Percentiles rank a stretch among this genome's conserved stretches.
Evolutionary conservation across 1,140 invertebrate species (phyloP).

Genomic region (Phortica variegata): DNA sequence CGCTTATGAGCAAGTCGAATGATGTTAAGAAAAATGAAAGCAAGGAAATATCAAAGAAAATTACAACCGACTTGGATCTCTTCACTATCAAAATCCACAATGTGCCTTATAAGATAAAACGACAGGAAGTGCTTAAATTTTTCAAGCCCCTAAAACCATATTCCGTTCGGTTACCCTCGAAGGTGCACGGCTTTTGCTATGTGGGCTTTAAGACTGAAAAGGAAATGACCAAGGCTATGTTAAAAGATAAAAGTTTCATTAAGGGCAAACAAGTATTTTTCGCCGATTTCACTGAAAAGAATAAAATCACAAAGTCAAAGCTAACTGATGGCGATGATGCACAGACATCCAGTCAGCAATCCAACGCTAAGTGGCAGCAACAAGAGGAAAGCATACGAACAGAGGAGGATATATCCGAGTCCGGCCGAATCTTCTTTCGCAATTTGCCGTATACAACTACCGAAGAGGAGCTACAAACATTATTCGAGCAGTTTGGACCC

Average conservation of each 20-base stretch:
- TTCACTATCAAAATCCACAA: slow-evolving; percentile 61
- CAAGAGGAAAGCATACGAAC: slow-evolving; percentile 70
- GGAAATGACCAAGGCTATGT: slow-evolving; percentile 77
- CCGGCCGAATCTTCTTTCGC: slow-evolving; percentile 91
- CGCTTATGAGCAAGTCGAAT: slow-evolving; percentile 56
- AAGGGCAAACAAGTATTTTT: slow-evolving; percentile 69
- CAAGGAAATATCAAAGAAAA: slow-evolving; percentile 33
- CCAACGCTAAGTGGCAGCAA: slow-evolving; percentile 66
- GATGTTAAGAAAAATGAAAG: slow-evolving; percentile 6
- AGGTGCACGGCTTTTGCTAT: slow-evolving; percentile 84
- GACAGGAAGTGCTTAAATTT: slow-evolving; percentile 64
- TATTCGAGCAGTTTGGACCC: slow-evolving; percentile 88
- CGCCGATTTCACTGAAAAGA: slow-evolving; percentile 64
- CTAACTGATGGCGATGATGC: slow-evolving; percentile 40
- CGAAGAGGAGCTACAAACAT: slow-evolving; percentile 80
- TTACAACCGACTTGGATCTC: slow-evolving; percentile 56
- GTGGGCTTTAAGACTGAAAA: slow-evolving; percentile 84
- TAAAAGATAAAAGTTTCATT: slow-evolving; percentile 86
- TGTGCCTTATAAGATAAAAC: slow-evolving; percentile 51
- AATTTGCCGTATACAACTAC: slow-evolving; percentile 89
- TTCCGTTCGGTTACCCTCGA: slow-evolving; percentile 76
- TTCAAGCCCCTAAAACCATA: slow-evolving; percentile 77
- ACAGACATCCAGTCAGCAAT: not conserved
- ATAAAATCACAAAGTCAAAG: slow-evolving; percentile 56
- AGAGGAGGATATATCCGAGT: slow-evolving; percentile 83